A percentile compares a stretch with the other conserved stretches of the same genome.
Evolutionary conservation across 2,113 vertebrate genomes (phyloP).

Genomic region (Alaudala cheleensis): DNA sequence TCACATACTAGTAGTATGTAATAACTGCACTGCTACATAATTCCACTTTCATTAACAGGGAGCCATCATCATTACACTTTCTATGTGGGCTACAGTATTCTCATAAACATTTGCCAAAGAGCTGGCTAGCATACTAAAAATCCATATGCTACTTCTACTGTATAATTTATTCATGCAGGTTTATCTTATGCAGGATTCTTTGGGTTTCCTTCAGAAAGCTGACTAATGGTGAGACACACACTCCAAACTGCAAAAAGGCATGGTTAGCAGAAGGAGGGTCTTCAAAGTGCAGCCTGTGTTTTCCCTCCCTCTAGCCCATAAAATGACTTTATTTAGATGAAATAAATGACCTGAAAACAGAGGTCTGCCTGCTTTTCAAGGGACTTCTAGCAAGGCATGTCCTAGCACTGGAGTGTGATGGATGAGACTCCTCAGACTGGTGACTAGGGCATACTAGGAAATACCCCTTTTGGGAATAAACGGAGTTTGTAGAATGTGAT

Average conservation of each 20-base stretch:
- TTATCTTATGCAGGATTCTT: neutral
- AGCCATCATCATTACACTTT: neutral
- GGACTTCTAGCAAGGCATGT: neutral
- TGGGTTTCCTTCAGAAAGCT: slow-evolving; percentile 9
- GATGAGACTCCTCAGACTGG: neutral
- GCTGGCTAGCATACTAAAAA: neutral
- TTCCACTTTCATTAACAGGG: neutral
- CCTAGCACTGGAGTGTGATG: rapidly evolving
- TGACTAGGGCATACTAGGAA: neutral
- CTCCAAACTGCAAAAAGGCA: neutral
- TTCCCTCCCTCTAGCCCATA: neutral
- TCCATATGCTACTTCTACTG: slow-evolving; percentile 15
- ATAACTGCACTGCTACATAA: neutral
- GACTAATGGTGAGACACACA: neutral
- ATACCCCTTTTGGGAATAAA: neutral
- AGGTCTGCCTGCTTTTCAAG: neutral
- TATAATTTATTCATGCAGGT: slow-evolving; percentile 10
- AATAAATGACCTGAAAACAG: neutral
- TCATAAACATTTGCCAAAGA: neutral
- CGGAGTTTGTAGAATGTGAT: neutral
- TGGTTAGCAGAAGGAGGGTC: neutral
- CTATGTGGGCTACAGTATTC: neutral
- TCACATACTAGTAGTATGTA: too few species aligned
- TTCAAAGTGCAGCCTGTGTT: neutral
- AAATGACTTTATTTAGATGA: neutral